Evolutionary conservation across 2,797 vertebrate species (phyloP).

Genomic region (Austrolebias charrua): DNA sequence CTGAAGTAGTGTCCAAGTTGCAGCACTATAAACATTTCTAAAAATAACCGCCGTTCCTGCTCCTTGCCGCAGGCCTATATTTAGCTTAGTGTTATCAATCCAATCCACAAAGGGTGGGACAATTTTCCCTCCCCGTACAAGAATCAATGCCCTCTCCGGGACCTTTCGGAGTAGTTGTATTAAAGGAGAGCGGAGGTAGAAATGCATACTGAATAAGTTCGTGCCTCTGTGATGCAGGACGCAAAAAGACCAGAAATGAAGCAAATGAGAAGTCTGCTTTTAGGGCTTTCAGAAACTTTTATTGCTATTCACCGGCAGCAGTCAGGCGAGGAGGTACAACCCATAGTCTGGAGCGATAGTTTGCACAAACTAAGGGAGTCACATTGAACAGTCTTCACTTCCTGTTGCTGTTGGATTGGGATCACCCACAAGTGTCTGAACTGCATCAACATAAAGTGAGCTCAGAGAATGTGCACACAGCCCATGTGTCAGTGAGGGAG

Average conservation of each 20-base stretch:
- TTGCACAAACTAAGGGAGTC: slow-evolving; percentile 48
- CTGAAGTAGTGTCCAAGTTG: slow-evolving; percentile 54
- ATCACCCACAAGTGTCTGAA: slow-evolving; percentile 48
- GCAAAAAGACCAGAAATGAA: slow-evolving; percentile 14
- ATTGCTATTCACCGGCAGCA: slow-evolving; percentile 45
- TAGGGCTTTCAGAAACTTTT: slow-evolving; percentile 41
- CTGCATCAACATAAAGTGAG: slow-evolving; percentile 26
- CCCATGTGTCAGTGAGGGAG: slow-evolving; percentile 13
- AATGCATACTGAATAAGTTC: slow-evolving; percentile 32
- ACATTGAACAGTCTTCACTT: slow-evolving; percentile 61
- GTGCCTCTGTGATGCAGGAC: slow-evolving; percentile 35
- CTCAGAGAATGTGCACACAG: slow-evolving; percentile 21
- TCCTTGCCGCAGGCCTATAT: slow-evolving; percentile 78
- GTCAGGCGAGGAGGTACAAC: slow-evolving; percentile 42
- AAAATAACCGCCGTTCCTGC: slow-evolving; percentile 72
- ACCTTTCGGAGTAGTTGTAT: slow-evolving; percentile 42
- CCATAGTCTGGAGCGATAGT: slow-evolving; percentile 49
- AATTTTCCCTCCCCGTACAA: slow-evolving; percentile 56
- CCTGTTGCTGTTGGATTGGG: slow-evolving; percentile 45
- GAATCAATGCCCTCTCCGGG: slow-evolving; percentile 70
- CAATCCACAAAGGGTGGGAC: slow-evolving; percentile 71
- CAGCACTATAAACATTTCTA: slow-evolving; percentile 74
- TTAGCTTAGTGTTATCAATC: slow-evolving; percentile 78
- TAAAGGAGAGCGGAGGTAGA: slow-evolving; percentile 34
- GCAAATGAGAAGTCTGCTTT: slow-evolving; percentile 39